These are phyloP conservation scores for Lethrus apterus DNA, from an alignment of 1,140 invertebrate genomes.

Conservation along the genomic window DNA sequence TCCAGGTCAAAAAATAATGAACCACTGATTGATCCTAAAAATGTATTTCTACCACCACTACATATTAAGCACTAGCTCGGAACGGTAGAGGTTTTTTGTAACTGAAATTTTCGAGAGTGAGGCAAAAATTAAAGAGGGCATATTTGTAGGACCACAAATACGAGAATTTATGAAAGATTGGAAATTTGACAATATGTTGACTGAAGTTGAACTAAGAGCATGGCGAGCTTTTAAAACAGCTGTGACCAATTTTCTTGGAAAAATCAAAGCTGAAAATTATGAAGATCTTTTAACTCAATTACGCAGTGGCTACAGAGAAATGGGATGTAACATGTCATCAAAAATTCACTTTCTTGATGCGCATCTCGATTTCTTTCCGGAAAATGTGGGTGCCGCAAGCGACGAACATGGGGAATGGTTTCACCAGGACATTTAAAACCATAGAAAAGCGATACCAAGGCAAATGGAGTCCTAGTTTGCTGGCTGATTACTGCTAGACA, in stretches of 20 bases:
- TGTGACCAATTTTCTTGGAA: constrained; percentile 1
- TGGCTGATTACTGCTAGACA: constrained; percentile 33
- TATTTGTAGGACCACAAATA: constrained; percentile 11
- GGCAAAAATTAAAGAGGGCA: constrained; percentile 8
- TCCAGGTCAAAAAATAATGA: too few species aligned
- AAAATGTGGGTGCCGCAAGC: constrained; percentile 29
- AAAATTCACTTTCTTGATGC: constrained; percentile 35
- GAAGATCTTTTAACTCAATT: neutral
- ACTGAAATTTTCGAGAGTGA: too few species aligned
- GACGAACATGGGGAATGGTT: constrained; percentile 34
- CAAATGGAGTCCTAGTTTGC: constrained; percentile 26
- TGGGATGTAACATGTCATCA: constrained; percentile 20
- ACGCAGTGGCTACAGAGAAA: neutral
- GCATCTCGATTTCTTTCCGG: constrained; percentile 29
- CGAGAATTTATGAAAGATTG: neutral
- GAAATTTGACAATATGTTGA: neutral
- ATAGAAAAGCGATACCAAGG: constrained; percentile 32
- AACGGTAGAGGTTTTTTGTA: too few species aligned
- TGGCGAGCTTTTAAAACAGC: neutral
- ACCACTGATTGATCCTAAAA: too few species aligned
- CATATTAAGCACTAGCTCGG: too few species aligned
- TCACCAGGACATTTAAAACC: constrained; percentile 30
- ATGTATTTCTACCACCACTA: too few species aligned
- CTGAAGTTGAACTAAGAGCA: neutral
- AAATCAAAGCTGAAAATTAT: constrained; percentile 1